phyloP scores from a whole-genome alignment of 2,888 invertebrate species.

The Callinectes sapidus region DNA sequence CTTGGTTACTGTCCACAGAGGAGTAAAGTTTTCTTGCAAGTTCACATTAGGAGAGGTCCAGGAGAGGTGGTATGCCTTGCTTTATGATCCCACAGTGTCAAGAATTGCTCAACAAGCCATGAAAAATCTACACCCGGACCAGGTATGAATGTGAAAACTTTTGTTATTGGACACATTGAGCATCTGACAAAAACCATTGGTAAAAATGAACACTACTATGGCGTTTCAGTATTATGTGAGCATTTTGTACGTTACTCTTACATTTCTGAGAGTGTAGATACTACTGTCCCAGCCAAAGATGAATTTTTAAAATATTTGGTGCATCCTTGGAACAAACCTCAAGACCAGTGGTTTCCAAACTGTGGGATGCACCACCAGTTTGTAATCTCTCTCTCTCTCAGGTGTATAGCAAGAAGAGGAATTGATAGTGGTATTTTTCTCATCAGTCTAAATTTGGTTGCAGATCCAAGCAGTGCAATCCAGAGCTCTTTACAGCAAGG shows the following conservation, averaged over 20 bases:
- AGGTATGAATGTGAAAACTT: constrained; percentile 78
- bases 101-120: constrained; percentile 93
- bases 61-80: constrained; percentile 95
- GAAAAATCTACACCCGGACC: constrained; percentile 93
- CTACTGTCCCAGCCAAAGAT: too few species aligned
- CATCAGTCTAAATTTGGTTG: neutral
- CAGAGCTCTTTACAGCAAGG: constrained; percentile 90
- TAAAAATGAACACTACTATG: too few species aligned
- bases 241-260: too few species aligned
- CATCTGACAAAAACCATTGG: too few species aligned
- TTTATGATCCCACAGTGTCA: constrained; percentile 96
- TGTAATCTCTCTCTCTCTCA: neutral
- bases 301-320: too few species aligned
- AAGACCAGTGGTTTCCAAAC: too few species aligned
- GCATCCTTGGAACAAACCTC: too few species aligned
- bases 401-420: neutral
- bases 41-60: constrained; percentile 95
- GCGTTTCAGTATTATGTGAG: too few species aligned
- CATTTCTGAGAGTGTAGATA: too few species aligned
- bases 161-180: neutral
- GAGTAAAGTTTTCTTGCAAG: constrained; percentile 95
- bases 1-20: constrained; percentile 85
- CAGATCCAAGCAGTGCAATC: constrained; percentile 78
- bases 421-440: neutral
- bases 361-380: too few species aligned